phyloP scores from a whole-genome alignment of 2,113 vertebrate species.

The Microcebus griseorufus region DNA sequence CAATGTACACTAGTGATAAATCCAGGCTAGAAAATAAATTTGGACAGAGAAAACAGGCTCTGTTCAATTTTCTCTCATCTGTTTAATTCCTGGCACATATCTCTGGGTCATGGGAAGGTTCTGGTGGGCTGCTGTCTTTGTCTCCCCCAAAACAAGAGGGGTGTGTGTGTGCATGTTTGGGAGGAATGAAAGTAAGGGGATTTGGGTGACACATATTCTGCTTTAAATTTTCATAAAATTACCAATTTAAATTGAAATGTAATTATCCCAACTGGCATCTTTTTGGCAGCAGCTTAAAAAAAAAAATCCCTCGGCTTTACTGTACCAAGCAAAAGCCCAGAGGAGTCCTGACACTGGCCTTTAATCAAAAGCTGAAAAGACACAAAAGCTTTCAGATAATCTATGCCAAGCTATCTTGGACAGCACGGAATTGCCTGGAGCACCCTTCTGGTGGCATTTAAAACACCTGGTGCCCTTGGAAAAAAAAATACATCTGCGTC shows the following conservation, averaged over 20 bases:
- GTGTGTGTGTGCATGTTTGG: constrained; percentile 55
- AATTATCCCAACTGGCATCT: constrained; percentile 87
- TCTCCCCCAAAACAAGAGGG: constrained; percentile 73
- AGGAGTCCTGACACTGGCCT: constrained; percentile 85
- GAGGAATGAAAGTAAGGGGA: constrained; percentile 74
- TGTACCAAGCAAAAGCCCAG: constrained; percentile 84
- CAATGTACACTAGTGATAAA: constrained; percentile 73
- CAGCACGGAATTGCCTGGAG: constrained; percentile 83
- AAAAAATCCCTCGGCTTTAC: constrained; percentile 77
- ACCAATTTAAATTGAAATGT: constrained; percentile 88
- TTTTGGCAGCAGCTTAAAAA: constrained; percentile 83
- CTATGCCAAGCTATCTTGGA: constrained; percentile 85
- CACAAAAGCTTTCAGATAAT: constrained; percentile 86
- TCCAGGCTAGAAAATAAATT: constrained; percentile 72
- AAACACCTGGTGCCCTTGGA: constrained; percentile 86
- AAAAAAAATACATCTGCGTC: constrained; percentile 70
- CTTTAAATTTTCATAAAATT: constrained; percentile 86
- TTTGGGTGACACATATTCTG: constrained; percentile 71
- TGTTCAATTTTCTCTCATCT: constrained; percentile 78
- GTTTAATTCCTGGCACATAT: constrained; percentile 75
- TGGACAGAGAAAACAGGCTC: constrained; percentile 72
- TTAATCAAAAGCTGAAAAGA: constrained; percentile 88
- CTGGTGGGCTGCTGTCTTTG: constrained; percentile 72
- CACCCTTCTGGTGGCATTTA: constrained; percentile 89
- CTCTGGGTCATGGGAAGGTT: constrained; percentile 78